These are phyloP conservation scores for Danio jaintianensis DNA, from an alignment of 2,797 vertebrate genomes.

Conservation along the genomic window DNA sequence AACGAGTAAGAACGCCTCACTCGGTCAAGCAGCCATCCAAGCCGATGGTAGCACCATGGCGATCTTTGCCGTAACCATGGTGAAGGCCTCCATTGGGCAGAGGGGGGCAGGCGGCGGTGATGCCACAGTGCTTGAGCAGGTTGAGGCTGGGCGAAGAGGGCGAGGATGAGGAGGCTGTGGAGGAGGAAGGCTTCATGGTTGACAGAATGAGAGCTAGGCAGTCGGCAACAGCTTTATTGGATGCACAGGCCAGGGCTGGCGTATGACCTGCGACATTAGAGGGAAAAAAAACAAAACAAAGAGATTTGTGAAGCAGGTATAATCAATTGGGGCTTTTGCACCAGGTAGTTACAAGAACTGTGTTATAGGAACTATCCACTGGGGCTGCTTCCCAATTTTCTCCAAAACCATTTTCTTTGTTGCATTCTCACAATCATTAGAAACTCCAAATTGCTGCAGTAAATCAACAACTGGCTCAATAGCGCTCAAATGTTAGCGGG, in stretches of 20 bases:
- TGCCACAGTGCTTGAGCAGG: slow-evolving; percentile 95
- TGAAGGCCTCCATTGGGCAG: slow-evolving; percentile 87
- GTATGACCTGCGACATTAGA: slow-evolving; percentile 85
- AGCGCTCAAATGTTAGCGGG: no score
- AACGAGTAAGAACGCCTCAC: slow-evolving; percentile 68
- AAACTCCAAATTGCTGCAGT: no score
- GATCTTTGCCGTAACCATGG: slow-evolving; percentile 83
- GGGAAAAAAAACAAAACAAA: slow-evolving; percentile 20
- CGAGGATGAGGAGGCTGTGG: slow-evolving; percentile 63
- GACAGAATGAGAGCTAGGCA: slow-evolving; percentile 98
- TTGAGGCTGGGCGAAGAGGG: slow-evolving; percentile 82
- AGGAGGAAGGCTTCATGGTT: slow-evolving; percentile 99
- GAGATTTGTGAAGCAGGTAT: background rate
- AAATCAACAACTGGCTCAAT: no score
- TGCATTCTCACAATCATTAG: no score
- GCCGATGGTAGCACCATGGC: slow-evolving; percentile 82
- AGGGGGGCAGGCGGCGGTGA: slow-evolving; percentile 86
- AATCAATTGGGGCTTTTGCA: no score
- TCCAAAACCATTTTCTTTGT: no score
- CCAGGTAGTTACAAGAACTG: no score
- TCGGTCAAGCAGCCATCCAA: slow-evolving; percentile 95
- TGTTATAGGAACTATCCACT: no score
- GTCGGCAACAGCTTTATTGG: slow-evolving; percentile 97
- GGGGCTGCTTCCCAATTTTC: no score
- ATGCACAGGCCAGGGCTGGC: slow-evolving; percentile 94